These are phyloP conservation scores for Eupithecia exiguata DNA, from an alignment of 2,888 invertebrate species.

Conservation along the genomic window DNA sequence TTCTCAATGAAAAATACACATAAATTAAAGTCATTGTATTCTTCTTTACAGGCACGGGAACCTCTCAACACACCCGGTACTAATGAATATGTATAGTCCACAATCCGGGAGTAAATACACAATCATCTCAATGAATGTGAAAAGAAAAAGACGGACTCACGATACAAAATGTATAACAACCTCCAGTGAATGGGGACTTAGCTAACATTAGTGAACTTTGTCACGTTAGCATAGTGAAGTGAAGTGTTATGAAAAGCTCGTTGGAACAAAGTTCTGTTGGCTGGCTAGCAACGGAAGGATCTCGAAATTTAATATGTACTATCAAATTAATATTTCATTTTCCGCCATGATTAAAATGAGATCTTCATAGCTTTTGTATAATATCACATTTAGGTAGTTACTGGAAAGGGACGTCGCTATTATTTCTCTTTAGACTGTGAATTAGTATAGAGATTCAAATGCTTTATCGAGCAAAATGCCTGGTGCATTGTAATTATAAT, in stretches of 20 bases:
- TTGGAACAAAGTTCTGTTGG: slow-evolving; percentile 69
- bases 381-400: slow-evolving; percentile 63
- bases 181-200: slow-evolving; percentile 75
- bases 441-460: slow-evolving; percentile 63
- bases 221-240: slow-evolving; percentile 72
- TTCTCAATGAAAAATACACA: background rate
- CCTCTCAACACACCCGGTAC: slow-evolving; percentile 91
- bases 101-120: slow-evolving; percentile 78
- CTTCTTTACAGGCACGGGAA: slow-evolving; percentile 89
- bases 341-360: slow-evolving; percentile 49
- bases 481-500: slow-evolving; percentile 73
- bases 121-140: slow-evolving; percentile 78
- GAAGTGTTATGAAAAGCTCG: slow-evolving; percentile 57
- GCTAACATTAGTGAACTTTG: slow-evolving; percentile 70
- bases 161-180: slow-evolving; percentile 71
- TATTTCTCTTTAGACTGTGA: slow-evolving; percentile 72
- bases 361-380: slow-evolving; percentile 58
- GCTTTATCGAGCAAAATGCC: slow-evolving; percentile 65
- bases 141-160: slow-evolving; percentile 82
- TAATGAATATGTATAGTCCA: slow-evolving; percentile 90
- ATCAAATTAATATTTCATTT: slow-evolving; percentile 49
- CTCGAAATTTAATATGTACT: slow-evolving; percentile 62
- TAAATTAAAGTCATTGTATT: slow-evolving; percentile 45
- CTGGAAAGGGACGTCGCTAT: slow-evolving; percentile 61
- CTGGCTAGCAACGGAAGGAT: slow-evolving; percentile 64